phyloP scores from a whole-genome alignment of 2,113 vertebrate genomes.

The Silurus meridionalis region DNA sequence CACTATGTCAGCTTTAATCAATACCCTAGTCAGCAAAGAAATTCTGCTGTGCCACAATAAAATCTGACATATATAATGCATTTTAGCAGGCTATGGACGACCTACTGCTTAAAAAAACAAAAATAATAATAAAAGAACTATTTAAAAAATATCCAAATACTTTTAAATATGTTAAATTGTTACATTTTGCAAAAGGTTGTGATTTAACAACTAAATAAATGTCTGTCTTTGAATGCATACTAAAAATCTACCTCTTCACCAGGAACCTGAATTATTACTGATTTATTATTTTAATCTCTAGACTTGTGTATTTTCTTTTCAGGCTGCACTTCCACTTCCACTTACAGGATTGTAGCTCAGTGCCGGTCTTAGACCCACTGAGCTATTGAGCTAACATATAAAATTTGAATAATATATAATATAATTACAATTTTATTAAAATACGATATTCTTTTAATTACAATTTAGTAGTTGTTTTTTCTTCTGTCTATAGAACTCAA shows the following conservation, averaged over 20 bases:
- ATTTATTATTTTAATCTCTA: not conserved
- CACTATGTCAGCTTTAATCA: constrained; percentile 58
- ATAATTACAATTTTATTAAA: too few species aligned
- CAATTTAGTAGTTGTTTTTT: too few species aligned
- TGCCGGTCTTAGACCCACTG: not conserved
- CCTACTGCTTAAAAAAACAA: constrained; percentile 7
- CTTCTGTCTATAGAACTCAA: too few species aligned
- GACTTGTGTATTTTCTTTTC: not conserved
- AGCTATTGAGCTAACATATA: not conserved
- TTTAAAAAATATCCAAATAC: not conserved
- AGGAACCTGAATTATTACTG: not conserved
- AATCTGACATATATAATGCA: constrained; percentile 24
- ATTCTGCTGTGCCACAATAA: constrained; percentile 36
- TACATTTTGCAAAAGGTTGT: not conserved
- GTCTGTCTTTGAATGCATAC: not conserved
- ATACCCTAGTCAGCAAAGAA: constrained; percentile 51
- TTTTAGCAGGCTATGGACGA: constrained; percentile 22
- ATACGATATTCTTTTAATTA: too few species aligned
- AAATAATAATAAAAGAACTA: not conserved
- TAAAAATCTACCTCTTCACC: not conserved
- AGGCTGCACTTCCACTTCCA: not conserved
- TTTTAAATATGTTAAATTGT: not conserved
- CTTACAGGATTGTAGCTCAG: not conserved
- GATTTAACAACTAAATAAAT: not conserved
- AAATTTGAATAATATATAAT: too few species aligned